Percentiles rank a stretch among this genome's conserved stretches.
Conservation (phyloP, 1,140 invertebrate species). For the Drosophila paulistorum region DNA sequence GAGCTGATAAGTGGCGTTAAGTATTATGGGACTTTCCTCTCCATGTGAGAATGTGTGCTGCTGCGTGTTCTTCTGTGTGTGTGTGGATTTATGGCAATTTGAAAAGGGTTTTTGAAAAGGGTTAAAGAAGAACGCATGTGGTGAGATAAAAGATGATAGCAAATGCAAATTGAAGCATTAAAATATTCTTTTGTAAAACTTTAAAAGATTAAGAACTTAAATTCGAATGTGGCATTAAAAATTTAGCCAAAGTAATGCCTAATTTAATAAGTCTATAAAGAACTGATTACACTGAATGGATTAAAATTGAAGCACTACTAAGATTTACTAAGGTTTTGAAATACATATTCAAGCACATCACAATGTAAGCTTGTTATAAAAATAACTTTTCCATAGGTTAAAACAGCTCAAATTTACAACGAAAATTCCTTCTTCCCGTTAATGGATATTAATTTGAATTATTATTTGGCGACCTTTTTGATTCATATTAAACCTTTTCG, state of each 20-base stretch:
- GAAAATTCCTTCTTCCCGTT: too few species aligned
- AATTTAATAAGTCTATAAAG: not conserved
- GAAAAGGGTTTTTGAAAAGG: conserved; percentile 30
- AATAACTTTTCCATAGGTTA: too few species aligned
- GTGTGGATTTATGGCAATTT: conserved; percentile 48
- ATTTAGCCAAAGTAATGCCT: not conserved
- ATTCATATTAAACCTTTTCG: too few species aligned
- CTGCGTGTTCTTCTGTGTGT: not conserved
- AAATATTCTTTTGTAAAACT: not conserved
- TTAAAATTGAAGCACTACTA: not conserved
- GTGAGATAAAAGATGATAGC: conserved; percentile 14
- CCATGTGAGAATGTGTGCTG: conserved; percentile 2
- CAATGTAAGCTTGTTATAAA: too few species aligned
- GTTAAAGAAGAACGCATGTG: conserved; percentile 16
- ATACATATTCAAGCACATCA: too few species aligned
- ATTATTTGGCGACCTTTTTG: too few species aligned
- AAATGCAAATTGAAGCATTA: conserved; percentile 11
- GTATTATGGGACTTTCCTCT: conserved; percentile 45
- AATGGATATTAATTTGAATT: too few species aligned
- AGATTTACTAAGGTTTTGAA: too few species aligned
- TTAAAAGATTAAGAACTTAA: not conserved
- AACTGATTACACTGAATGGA: not conserved
- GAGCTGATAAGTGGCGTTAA: conserved; percentile 62
- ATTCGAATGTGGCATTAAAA: not conserved
- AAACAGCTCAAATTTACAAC: too few species aligned